Evolutionary conservation across 2,797 vertebrate species (phyloP).

Genomic region (Melanotaenia boesemani): DNA sequence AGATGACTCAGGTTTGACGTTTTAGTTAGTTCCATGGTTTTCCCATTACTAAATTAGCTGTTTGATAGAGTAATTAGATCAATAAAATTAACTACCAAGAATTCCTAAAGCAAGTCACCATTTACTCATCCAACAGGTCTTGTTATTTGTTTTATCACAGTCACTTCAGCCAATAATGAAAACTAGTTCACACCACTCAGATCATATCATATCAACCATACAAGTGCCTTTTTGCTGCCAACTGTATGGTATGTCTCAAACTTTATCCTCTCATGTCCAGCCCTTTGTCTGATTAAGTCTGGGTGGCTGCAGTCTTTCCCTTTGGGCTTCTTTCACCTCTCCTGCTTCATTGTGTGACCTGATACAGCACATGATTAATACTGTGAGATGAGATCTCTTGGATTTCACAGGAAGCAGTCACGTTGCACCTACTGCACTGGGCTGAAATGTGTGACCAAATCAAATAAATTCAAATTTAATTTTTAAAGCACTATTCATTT

Average conservation of each 20-base stretch:
- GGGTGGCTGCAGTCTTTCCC: conserved; percentile 65
- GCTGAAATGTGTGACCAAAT: background rate
- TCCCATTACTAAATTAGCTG: background rate
- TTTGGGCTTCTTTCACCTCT: conserved; percentile 58
- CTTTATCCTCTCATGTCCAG: conserved; percentile 70
- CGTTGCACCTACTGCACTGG: conserved; percentile 28
- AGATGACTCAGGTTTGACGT: conserved; percentile 19
- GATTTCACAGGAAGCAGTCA: conserved; percentile 64
- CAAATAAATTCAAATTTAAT: background rate
- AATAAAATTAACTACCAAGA: background rate
- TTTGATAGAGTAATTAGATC: background rate
- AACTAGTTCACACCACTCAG: conserved; percentile 24
- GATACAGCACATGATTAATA: conserved; percentile 65
- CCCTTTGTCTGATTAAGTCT: conserved; percentile 68
- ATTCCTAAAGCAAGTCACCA: background rate
- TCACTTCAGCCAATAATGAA: conserved; percentile 23
- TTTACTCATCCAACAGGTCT: conserved; percentile 1
- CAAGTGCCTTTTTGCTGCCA: conserved; percentile 51
- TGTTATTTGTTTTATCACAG: background rate
- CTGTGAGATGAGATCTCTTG: conserved; percentile 50
- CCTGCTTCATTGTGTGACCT: conserved; percentile 63
- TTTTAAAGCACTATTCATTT: too few relatives aligned
- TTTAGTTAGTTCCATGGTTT: conserved; percentile 5
- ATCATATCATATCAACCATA: conserved; percentile 37
- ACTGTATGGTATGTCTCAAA: conserved; percentile 50